phyloP scores from a whole-genome alignment of 2,797 vertebrate species.

The Sebastes cheni region DNA sequence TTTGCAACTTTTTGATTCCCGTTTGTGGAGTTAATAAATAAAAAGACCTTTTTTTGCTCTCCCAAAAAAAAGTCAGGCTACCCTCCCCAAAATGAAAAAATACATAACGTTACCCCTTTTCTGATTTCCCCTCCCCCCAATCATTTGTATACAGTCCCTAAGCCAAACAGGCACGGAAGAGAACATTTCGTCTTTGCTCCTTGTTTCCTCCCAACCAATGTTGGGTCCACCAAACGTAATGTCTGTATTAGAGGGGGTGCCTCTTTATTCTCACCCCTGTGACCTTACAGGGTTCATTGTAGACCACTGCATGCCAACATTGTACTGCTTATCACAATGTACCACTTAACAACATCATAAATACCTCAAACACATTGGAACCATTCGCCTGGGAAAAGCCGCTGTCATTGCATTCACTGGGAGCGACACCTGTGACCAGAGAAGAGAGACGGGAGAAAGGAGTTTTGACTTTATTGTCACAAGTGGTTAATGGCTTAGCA shows the following conservation, averaged over 20 bases:
- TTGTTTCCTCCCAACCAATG: neutral
- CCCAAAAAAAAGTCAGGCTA: neutral
- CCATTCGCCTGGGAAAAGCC: constrained; percentile 22
- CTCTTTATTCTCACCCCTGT: no score
- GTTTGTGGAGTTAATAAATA: no score
- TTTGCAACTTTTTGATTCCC: no score
- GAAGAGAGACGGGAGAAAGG: neutral
- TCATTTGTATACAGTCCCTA: no score
- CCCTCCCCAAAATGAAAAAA: no score
- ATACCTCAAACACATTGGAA: constrained; percentile 44
- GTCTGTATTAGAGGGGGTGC: neutral
- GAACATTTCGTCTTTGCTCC: neutral
- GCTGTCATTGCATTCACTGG: constrained; percentile 34
- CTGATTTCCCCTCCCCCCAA: neutral
- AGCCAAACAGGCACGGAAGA: no score
- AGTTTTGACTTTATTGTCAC: neutral
- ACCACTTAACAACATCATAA: neutral
- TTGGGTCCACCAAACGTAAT: neutral
- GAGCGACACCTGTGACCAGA: constrained; percentile 36
- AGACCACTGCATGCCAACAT: neutral
- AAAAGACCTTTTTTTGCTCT: neutral
- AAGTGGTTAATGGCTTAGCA: neutral
- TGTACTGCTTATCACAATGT: neutral
- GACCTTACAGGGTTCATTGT: neutral
- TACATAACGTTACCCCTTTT: no score